These are phyloP conservation scores for Drosophila repleta DNA, from an alignment of 1,140 invertebrate genomes.

Conservation along the genomic window DNA sequence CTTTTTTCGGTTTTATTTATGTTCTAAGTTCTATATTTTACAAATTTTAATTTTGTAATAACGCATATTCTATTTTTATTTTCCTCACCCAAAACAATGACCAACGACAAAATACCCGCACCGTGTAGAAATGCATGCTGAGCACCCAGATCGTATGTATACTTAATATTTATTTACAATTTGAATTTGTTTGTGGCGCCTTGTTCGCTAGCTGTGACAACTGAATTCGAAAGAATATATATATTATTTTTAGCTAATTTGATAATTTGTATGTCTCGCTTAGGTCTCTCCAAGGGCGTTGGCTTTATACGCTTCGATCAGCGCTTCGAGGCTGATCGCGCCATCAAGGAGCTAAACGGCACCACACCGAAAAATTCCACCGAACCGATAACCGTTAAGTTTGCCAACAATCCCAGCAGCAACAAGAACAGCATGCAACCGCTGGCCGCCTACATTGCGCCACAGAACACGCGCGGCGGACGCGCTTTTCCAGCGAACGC, in stretches of 20 bases:
- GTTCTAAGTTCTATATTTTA: background rate
- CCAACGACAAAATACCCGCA: background rate
- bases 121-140: conserved; percentile 7
- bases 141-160: conserved; percentile 15
- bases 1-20: background rate
- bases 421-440: conserved; percentile 96
- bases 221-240: background rate
- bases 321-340: conserved; percentile 97
- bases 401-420: conserved; percentile 99
- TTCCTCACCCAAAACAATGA: background rate
- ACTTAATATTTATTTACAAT: conserved; percentile 4
- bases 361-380: conserved; percentile 97
- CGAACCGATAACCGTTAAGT: conserved; percentile 99
- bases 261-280: conserved; percentile 21
- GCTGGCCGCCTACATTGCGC: conserved; percentile 95
- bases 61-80: conserved; percentile 22
- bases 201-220: conserved; percentile 1
- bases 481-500: conserved; percentile 91
- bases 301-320: conserved; percentile 99
- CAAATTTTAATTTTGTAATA: conserved; percentile 14
- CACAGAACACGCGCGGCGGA: conserved; percentile 87
- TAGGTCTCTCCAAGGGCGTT: conserved; percentile 99
- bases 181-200: background rate
- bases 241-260: background rate
- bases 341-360: conserved; percentile 98